Base-by-base conservation (phyloP, 2,113 vertebrate genomes). In the Glareola pratincola region DNA sequence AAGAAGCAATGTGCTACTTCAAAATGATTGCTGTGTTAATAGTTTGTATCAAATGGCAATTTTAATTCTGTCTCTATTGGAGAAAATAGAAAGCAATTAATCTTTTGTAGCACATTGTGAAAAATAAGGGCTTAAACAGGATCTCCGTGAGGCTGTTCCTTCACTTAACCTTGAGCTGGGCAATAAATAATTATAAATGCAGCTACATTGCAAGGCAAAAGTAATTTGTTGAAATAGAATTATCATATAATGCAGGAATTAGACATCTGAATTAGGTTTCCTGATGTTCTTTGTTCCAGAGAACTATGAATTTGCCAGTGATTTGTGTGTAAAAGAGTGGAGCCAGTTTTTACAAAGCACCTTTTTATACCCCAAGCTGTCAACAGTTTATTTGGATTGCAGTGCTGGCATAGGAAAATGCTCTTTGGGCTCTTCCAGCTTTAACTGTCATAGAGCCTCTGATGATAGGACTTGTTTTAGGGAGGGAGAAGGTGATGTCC, bases 171-270 rank as follows among this genome's bases (percentile, higher is more conserved):
- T 96, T 96, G 88, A 91, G 56, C 66, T 51, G 48, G 32, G 86
- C 86, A 88, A 90, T 95, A 97, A 94, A 96, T 94, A 96, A 94
- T 93, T 96, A 82, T 27, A 64, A 95, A 95, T 87, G 60, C 60
- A 90, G 64, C 79, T 86, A 63, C 51, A 17, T 87, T 0, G 0
- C 48, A 59, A 91, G 48, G 80, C 86, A 78, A 53, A 92, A 94
- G 76, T 85, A 88, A 81, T 97, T 94, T 94, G 51, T 24, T 75
- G 57, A 81, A 95, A 95, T 72, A 64, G 76, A 96, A 92, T 96
- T 95, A 94, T 93, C 54, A 67, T 78, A 45, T 91, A 92, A 94
- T 92, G 77, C 50, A 72, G 80, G 69, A 95, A 91, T 91, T 94
- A 48, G 69, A 84, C 94, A 72, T 72, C 85, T 91, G 88, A 95